These are phyloP conservation scores for Allophyes oxyacanthae DNA, from an alignment of 2,888 invertebrate genomes.

Conservation along the genomic window DNA sequence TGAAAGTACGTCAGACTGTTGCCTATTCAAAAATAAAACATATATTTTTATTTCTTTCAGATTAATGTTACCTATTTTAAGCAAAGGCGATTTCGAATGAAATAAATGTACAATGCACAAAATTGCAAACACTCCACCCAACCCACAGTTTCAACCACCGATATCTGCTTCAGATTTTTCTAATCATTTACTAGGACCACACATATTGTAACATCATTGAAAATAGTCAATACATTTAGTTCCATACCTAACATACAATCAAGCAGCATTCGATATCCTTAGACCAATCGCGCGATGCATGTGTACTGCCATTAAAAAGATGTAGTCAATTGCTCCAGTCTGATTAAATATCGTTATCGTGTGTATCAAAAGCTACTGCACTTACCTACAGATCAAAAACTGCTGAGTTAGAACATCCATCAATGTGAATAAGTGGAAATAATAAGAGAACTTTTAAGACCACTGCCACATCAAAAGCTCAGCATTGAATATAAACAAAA, in stretches of 20 bases:
- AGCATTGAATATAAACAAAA: neutral
- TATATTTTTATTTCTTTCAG: neutral
- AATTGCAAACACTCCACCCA: conserved; percentile 4
- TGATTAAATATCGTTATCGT: conserved; percentile 66
- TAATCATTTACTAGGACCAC: conserved; percentile 11
- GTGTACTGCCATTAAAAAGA: conserved; percentile 51
- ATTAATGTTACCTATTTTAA: neutral
- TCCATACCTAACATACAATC: conserved; percentile 37
- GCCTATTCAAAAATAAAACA: no score
- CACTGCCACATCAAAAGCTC: conserved; percentile 56
- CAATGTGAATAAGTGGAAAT: conserved; percentile 76
- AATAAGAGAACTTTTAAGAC: conserved; percentile 64
- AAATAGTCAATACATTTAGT: conserved; percentile 45
- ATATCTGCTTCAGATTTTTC: conserved; percentile 16
- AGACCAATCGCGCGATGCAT: conserved; percentile 36
- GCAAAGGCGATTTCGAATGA: neutral
- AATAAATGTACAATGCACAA: conserved; percentile 3
- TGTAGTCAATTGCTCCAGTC: conserved; percentile 60
- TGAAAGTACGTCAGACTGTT: no score
- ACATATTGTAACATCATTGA: conserved; percentile 35
- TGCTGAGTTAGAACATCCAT: conserved; percentile 87
- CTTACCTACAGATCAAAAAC: conserved; percentile 81
- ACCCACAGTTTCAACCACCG: neutral
- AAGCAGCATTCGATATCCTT: conserved; percentile 21
- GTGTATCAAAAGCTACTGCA: conserved; percentile 77